Evolutionary conservation across 2,888 invertebrate genomes (phyloP).

Genomic region (Pachydiplax longipennis): DNA sequence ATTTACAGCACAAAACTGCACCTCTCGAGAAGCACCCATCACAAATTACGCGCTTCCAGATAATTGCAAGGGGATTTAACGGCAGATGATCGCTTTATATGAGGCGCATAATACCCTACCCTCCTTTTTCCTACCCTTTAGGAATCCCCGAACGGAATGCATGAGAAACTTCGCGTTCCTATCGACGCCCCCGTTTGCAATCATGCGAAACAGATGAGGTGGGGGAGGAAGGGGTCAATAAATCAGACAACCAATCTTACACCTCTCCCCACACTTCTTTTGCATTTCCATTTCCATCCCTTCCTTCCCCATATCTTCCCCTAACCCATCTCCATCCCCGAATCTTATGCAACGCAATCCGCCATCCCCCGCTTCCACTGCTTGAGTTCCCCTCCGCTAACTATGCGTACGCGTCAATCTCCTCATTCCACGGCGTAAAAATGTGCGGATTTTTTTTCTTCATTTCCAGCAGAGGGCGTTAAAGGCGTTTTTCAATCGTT

Average conservation of each 20-base stretch:
- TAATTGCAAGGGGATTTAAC: neutral
- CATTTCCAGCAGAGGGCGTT: no score
- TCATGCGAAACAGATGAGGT: neutral
- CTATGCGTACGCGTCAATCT: neutral
- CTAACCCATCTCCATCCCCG: neutral
- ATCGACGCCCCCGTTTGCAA: neutral
- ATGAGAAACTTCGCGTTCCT: neutral
- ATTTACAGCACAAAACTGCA: neutral
- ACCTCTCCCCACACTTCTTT: neutral
- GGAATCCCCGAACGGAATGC: neutral
- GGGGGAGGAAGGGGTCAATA: neutral
- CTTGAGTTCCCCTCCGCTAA: neutral
- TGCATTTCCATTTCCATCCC: neutral
- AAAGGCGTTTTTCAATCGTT: no score
- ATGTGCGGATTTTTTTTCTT: no score
- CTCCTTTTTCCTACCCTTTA: neutral
- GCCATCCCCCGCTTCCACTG: neutral
- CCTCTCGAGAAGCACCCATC: neutral
- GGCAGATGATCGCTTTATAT: slow-evolving; percentile 1
- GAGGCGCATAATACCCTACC: neutral
- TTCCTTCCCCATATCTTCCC: neutral
- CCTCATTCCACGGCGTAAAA: neutral
- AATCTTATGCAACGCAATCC: neutral
- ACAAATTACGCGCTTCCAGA: neutral
- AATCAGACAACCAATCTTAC: slow-evolving; percentile 20